Conservation (phyloP, 2,888 invertebrate genomes). For the Crematogaster levior region DNA sequence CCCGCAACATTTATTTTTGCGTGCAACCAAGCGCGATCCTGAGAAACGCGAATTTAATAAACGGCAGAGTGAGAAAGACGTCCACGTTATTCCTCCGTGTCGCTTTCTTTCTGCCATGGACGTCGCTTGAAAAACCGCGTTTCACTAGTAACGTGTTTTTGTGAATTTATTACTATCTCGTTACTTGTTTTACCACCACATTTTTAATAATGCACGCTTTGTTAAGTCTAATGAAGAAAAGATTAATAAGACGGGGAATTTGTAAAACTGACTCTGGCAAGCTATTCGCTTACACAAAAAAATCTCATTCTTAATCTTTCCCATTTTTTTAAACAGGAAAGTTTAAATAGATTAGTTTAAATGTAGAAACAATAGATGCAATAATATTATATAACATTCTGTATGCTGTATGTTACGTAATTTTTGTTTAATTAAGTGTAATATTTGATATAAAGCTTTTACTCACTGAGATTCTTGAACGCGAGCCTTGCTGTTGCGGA, state of each 20-base stretch:
- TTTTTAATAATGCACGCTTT: constrained; percentile 24
- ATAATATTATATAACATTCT: too few species aligned
- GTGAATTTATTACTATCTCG: not conserved
- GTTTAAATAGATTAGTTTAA: not conserved
- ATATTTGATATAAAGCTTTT: constrained; percentile 24
- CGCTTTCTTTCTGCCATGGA: constrained; percentile 9
- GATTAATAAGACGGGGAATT: not conserved
- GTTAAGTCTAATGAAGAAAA: not conserved
- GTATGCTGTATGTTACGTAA: not conserved
- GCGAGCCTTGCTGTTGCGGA: constrained; percentile 89
- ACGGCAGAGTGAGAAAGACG: constrained; percentile 27
- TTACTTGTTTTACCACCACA: not conserved
- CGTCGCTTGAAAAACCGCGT: constrained; percentile 1
- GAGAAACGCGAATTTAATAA: constrained; percentile 61
- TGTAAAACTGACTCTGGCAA: not conserved
- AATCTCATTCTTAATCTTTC: not conserved
- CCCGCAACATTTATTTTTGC: constrained; percentile 48
- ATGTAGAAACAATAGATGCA: not conserved
- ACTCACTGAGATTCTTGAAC: constrained; percentile 91
- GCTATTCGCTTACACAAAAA: not conserved
- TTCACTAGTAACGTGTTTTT: not conserved
- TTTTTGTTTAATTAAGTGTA: not conserved
- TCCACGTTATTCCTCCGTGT: not conserved
- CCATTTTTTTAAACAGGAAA: not conserved
- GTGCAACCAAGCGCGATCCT: not conserved